These are phyloP conservation scores for Cyanistes caeruleus DNA, from an alignment of 2,113 vertebrate species.

Conservation along the genomic window DNA sequence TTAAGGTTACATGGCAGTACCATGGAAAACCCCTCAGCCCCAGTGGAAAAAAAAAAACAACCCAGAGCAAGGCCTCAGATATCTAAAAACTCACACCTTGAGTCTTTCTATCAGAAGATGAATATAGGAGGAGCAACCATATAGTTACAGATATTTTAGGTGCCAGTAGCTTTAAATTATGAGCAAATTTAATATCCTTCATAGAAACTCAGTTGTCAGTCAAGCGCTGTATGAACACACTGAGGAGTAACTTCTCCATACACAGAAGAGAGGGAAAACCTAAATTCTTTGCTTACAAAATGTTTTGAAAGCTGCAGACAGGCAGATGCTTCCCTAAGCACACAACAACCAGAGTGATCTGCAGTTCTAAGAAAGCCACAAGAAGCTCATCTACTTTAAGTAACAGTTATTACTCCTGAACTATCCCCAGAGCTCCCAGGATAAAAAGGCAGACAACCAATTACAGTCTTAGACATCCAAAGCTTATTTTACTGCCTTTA, in stretches of 20 bases:
- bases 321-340: slow-evolving; percentile 48
- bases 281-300: slow-evolving; percentile 31
- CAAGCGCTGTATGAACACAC: not conserved
- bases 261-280: not conserved
- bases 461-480: slow-evolving; percentile 75
- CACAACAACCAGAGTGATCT: not conserved
- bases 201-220: not conserved
- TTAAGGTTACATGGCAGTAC: not conserved
- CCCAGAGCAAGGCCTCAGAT: not conserved
- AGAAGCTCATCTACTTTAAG: slow-evolving; percentile 77
- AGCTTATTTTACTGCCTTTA: slow-evolving; percentile 70
- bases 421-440: slow-evolving; percentile 71
- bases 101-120: not conserved
- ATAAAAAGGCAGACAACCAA: slow-evolving; percentile 78
- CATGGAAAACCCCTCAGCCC: not conserved
- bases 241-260: not conserved
- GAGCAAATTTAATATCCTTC: not conserved
- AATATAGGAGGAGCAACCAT: not conserved
- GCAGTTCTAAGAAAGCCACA: slow-evolving; percentile 53
- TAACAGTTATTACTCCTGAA: slow-evolving; percentile 77
- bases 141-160: not conserved
- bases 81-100: not conserved
- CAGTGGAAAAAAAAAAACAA: not conserved
- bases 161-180: not conserved
- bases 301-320: slow-evolving; percentile 42